phyloP scores from a whole-genome alignment of 2,888 invertebrate genomes.

The Drosophila koepferae region DNA sequence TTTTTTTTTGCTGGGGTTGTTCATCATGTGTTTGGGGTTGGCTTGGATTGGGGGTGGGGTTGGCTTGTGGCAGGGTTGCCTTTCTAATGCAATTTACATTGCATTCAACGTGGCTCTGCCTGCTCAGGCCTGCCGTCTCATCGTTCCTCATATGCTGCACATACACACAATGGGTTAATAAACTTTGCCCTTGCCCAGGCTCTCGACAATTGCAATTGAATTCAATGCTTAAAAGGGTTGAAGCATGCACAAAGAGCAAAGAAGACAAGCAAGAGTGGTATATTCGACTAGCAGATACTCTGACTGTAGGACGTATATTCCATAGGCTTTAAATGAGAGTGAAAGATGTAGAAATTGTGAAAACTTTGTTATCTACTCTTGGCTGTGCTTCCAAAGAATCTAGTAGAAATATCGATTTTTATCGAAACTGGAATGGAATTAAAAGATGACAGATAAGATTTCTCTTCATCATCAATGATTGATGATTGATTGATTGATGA shows the following conservation, averaged over 20 bases:
- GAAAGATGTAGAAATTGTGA: background rate
- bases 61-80: slow-evolving; percentile 7
- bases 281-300: background rate
- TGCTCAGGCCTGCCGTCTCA: background rate
- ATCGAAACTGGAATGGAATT: background rate
- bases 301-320: too few species aligned
- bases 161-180: slow-evolving; percentile 46
- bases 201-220: slow-evolving; percentile 34
- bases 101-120: slow-evolving; percentile 10
- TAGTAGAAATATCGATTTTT: background rate
- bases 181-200: slow-evolving; percentile 52
- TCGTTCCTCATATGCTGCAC: background rate
- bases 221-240: slow-evolving; percentile 25
- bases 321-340: background rate
- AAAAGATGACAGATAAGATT: too few species aligned
- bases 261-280: too few species aligned
- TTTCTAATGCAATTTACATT: slow-evolving; percentile 52
- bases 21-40: background rate
- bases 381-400: too few species aligned
- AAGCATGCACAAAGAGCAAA: slow-evolving; percentile 1
- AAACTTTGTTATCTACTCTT: too few species aligned
- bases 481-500: background rate
- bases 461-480: too few species aligned
- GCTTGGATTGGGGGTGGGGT: background rate
- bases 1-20: background rate